Evolutionary conservation across 2,797 vertebrate genomes (phyloP), one percentile per base, ranked within the genome.

Genomic region (Trematomus bernacchii): DNA sequence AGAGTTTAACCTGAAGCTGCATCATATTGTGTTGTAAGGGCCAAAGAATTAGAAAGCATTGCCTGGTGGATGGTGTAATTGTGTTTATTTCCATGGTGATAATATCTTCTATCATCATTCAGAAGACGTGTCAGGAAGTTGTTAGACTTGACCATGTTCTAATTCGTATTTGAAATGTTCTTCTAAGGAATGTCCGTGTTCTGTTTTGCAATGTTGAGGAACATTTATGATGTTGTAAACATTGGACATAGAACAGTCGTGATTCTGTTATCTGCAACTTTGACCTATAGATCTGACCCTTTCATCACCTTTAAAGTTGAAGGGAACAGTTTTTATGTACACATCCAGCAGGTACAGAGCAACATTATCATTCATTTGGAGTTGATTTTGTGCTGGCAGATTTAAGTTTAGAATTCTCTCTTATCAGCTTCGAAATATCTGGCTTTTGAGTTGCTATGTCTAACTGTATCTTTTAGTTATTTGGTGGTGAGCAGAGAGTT

Each of bases 1-100:
- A 90, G 85, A 85, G 76, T 77, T 84, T 80, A 79, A 70, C 82
- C 78, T 89, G 47, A 65, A 82, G 72, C 68, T 79, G 52, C 57
- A 84, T 68, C 59, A 47, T 66, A 47, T 77, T 72, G 16, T 23
- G 55, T 55, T 58, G 40, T n/a, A 18, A 76, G 44, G 50, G 48
- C 33, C 30, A 63, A 46, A 37, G 66, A 58, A 79, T 54, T 5
- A 58, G 11, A 42, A 10, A 66, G 15, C 23, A 54, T 69, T 57
- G 59, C 54, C n/a, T 65, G 46, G 47, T 82, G 58, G 40, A 64
- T 16, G 3, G 21, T 54, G 50, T 50, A 52, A 72, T 57, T 66
- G 2, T 73, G n/a, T 43, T 37, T 70, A 66, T 74, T 62, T 74
- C 58, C 44, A 23, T 9, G 27, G 46, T n/a, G 57, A 27, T 48